Base-by-base conservation (phyloP, 2,888 invertebrate species). In the Ochropleura plecta region DNA sequence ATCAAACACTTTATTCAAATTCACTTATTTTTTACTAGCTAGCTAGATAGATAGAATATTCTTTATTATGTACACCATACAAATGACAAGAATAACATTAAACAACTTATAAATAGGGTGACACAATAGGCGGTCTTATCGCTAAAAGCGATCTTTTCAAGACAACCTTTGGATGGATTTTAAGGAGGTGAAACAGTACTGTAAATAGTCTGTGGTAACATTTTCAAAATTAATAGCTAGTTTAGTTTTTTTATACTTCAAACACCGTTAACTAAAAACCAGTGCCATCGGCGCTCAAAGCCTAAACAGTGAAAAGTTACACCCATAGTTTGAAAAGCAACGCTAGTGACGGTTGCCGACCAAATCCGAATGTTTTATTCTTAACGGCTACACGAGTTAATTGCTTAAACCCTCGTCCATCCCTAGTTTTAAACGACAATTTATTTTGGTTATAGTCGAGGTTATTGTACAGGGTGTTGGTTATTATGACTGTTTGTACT, bases 401-500 rank as follows among this genome's bases (percentile, higher is more conserved):
- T 96, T 95, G 95, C 92, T 91, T 92, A 92, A 92, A 96, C 96
- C 96, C 96, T 96, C 92, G 95, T 96, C 95, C 91, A 91, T 92
- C 92, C 94, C 92, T 93, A 92, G 93, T 94, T 94, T 92, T 93
- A 94, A 94, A 92, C 90, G 95, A 95, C 94, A 95, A 95, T 96
- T 95, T 94, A 95, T 95, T 95, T 93, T 91, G 91, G 92, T 92
- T 93, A 93, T 92, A 89, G 88, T 86, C 85, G 83, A 79, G 81
- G 73, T 63, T 73, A 65, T 57, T 60, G 79, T 91, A 93, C 92
- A 93, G 93, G 92, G 79, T 93, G 94, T 89, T 72, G 18, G 64
- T 81, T 71, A 78, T 79, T 51, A 67, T 68, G 69, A 60, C 55
- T 6, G 20, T n/a, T 40, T 12, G 48, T 73, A 78, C 55, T 42